Evolutionary conservation across 2,888 invertebrate genomes (phyloP).

Genomic region (Odontomyia ornata): DNA sequence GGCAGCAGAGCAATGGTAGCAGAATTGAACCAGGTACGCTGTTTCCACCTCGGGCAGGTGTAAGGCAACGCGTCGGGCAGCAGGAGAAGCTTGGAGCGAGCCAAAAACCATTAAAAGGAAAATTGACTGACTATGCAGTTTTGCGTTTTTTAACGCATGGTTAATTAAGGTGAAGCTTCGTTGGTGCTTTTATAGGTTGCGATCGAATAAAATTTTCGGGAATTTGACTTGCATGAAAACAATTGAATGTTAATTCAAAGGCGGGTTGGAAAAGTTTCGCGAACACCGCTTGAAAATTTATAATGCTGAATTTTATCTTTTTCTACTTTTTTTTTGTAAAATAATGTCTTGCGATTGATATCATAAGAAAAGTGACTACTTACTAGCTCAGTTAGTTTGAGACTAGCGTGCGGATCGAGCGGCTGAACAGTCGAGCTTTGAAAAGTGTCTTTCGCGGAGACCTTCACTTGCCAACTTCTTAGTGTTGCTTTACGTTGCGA

Average conservation of each 20-base stretch:
- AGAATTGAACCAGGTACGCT: not conserved
- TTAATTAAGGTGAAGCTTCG: too few relatives aligned
- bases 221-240: too few relatives aligned
- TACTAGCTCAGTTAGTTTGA: slow-evolving; percentile 10
- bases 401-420: not conserved
- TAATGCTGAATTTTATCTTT: slow-evolving; percentile 19
- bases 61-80: not conserved
- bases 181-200: too few relatives aligned
- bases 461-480: too few relatives aligned
- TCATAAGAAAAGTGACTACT: not conserved
- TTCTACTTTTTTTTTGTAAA: not conserved
- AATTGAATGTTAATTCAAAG: too few relatives aligned
- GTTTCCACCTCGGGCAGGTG: not conserved
- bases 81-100: not conserved
- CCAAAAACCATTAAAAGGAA: not conserved
- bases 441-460: too few relatives aligned
- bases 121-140: not conserved
- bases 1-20: not conserved
- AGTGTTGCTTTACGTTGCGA: too few relatives aligned
- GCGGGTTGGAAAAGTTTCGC: not conserved
- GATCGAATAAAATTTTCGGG: too few relatives aligned
- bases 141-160: not conserved
- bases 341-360: not conserved
- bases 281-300: not conserved
- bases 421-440: not conserved